A percentile compares a stretch with the other conserved stretches of the same genome.
Evolutionary conservation across 2,797 vertebrate species (phyloP).

Genomic region (Balearica regulorum): DNA sequence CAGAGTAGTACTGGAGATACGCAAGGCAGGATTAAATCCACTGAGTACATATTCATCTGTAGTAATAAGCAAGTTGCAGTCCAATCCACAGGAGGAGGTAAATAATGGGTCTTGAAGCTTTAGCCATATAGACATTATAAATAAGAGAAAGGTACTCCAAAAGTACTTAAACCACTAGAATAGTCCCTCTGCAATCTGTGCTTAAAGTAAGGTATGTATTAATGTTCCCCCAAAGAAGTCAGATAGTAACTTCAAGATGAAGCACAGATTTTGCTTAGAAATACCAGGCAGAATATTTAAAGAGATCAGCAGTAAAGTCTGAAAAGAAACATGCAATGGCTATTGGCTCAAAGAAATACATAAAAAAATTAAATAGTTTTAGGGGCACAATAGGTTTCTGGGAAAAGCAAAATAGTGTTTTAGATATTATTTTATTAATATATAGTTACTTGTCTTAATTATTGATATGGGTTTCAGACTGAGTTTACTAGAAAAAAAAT

Average conservation of each 20-base stretch:
- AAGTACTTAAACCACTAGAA: background rate
- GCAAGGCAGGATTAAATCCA: background rate
- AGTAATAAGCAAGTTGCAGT: background rate
- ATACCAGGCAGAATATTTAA: background rate
- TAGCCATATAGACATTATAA: background rate
- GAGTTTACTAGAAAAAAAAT: background rate
- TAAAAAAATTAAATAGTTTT: background rate
- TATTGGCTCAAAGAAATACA: background rate
- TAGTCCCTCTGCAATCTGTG: background rate
- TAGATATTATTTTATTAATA: background rate
- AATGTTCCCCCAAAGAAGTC: background rate
- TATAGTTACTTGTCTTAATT: background rate
- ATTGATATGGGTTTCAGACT: background rate
- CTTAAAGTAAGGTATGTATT: background rate
- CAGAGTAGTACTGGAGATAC: background rate
- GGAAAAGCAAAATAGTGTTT: background rate
- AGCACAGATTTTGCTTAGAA: background rate
- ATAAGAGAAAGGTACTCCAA: background rate
- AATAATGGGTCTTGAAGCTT: background rate
- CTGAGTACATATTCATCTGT: background rate
- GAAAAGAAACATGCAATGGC: background rate
- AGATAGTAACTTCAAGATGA: background rate
- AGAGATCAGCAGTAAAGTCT: background rate
- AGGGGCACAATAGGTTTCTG: background rate
- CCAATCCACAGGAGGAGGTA: background rate